Base-by-base conservation (phyloP, 2,113 vertebrate genomes). In the Choloepus hoffmanni region DNA sequence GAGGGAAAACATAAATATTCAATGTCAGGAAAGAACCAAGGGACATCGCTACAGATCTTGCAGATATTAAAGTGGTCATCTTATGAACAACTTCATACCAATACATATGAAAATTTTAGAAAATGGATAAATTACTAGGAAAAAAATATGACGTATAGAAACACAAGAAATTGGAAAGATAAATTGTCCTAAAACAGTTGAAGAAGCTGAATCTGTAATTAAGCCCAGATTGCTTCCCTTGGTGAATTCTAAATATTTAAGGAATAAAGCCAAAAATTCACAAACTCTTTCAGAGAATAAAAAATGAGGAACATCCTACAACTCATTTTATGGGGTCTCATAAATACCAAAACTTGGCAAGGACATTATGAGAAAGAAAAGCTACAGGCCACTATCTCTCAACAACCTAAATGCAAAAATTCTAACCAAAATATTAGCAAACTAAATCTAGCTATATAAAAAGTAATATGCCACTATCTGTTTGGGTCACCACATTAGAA, bases 301-400 rank as follows among this genome's bases (percentile, higher is more conserved):
- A 89, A 88, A 84, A 72, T 77, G 50, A 74, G 10, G 26, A 85
- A 55, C 23, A 76, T 81, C 73, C 21, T 63, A 85, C 65, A 89
- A 85, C 53, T 70, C 53, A 55, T 45, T 89, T 55, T 2, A 70
- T 40, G 26, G 60, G 33, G 4, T 7, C 70, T 68, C 26, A 88
- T 36, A 91, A 95, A 89, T 93, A 90, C 65, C 58, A 90, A 94
- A 90, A 94, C 72, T 53, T 95, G 58, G 78, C 26, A 76, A 87
- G n/a, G 36, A 63, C 78, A 72, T 79, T 85, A 93, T 43, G 23
- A 89, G 53, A 65, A 83, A 85, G 68, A 12, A 48, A 76, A 48
- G 70, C 55, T 83, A 43, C 11, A 85, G 55, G 36, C 30, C 24
- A 45, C 12, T 89, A 67, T 58, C 60, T 88, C n/a, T 62, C 50